Base-by-base conservation (phyloP, 2,113 vertebrate species). In the Daphoenositta chrysoptera region DNA sequence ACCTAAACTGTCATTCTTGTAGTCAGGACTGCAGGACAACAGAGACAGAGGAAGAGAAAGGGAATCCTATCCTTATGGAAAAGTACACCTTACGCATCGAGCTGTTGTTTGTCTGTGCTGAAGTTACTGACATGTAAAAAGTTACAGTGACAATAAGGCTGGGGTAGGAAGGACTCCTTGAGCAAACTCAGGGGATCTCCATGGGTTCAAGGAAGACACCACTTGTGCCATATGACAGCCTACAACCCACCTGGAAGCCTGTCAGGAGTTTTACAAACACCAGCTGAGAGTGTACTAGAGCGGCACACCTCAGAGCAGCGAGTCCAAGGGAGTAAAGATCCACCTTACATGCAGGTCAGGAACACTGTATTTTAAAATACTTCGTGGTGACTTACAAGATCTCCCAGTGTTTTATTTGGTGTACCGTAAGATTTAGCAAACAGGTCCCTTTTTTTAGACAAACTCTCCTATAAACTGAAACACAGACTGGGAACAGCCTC, bases 221-320 rank as follows among this genome's bases (percentile, higher is more conserved):
- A 40, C 35, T 45, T 35, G 15, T 58, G 35, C 33, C 33, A 63
- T 7, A 4, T 22, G 37, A 71, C 44, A 76, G n/a, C 7, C 31
- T 42, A 27, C 28, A 87, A 30, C 7, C 33, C 44, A 30, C 2
- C 10, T 28, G 53, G 40, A 85, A 94, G 39, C 33, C 61, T 9
- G 0, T 6, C 39, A 13, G 40, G 37, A 88, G 54, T 18, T 65
- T 3, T 51, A 18, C 33, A 28, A 53, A 68, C 22, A 61, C 23
- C 21, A 50, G 31, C 23, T 80, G 16, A 30, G 30, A 69, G 19
- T 1, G 4, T 19, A 24, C 40, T 15, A 0, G 0, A 79, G 33
- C 0, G 0, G 60, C 66, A 80, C 71, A 54, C 39, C 37, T 60
- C 87, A 37, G 13, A 85, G 24, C 65, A 65, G n/a, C 0, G 3